A percentile compares a stretch with the other conserved stretches of the same genome.
Conservation (phyloP, 1,140 invertebrate species). For the Oryzaephilus surinamensis region DNA sequence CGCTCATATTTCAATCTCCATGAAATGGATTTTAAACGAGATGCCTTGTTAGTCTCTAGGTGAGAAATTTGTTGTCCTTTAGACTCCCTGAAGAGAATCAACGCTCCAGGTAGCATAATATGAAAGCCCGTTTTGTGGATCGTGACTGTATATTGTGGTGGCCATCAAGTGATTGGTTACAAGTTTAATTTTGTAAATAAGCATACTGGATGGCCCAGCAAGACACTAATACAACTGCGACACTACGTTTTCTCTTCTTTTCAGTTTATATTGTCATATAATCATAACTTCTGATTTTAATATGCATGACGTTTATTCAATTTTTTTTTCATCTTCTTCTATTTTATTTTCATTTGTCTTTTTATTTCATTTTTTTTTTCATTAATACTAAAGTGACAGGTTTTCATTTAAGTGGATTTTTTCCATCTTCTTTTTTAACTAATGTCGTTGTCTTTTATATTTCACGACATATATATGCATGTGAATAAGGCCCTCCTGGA, state of each 20-base stretch:
- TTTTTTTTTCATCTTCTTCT: no score
- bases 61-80: constrained; percentile 33
- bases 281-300: constrained; percentile 31
- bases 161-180: constrained; percentile 9
- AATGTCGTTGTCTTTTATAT: no score
- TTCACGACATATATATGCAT: no score
- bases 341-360: no score
- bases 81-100: constrained; percentile 21
- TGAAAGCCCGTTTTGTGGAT: no score
- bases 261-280: constrained; percentile 30
- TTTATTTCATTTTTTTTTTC: constrained; percentile 17
- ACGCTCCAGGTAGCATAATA: constrained; percentile 17
- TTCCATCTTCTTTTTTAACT: no score
- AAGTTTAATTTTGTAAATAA: constrained; percentile 8
- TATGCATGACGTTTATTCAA: constrained; percentile 22
- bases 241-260: constrained; percentile 21
- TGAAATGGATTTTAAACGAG: constrained; percentile 28
- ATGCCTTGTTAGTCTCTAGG: constrained; percentile 30
- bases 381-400: constrained; percentile 15
- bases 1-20: constrained; percentile 31
- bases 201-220: constrained; percentile 20
- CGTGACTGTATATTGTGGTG: no score
- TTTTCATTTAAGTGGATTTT: no score
- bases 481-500: constrained; percentile 2
- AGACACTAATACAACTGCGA: constrained; percentile 26